Evolutionary conservation across 2,888 invertebrate genomes (phyloP).

Genomic region (Automeris io): DNA sequence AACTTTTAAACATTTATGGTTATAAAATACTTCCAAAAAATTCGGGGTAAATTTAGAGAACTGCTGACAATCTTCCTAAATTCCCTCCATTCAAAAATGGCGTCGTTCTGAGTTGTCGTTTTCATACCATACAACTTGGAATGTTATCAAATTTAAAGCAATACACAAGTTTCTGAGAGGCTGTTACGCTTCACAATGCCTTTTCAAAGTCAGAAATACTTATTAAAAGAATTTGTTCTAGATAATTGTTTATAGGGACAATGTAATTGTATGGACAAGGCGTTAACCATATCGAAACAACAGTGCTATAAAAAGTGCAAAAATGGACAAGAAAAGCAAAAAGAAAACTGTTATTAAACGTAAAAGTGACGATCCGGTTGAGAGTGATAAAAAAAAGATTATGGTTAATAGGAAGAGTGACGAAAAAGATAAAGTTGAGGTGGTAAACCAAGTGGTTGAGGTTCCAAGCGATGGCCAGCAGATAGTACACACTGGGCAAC

Average conservation of each 20-base stretch:
- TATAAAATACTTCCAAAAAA: no score
- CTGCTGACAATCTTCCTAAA: no score
- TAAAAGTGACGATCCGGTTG: slow-evolving; percentile 61
- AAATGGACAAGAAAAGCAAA: slow-evolving; percentile 74
- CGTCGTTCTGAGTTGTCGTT: slow-evolving; percentile 70
- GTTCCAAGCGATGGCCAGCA: slow-evolving; percentile 68
- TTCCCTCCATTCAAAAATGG: slow-evolving; percentile 48
- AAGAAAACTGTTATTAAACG: slow-evolving; percentile 71
- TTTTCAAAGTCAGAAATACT: background rate
- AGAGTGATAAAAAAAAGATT: slow-evolving; percentile 58
- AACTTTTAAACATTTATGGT: no score
- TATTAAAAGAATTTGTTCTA: background rate
- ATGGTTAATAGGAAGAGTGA: slow-evolving; percentile 57
- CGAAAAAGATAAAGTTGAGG: slow-evolving; percentile 63
- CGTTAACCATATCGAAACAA: slow-evolving; percentile 19
- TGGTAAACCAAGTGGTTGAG: slow-evolving; percentile 64
- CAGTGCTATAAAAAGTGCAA: slow-evolving; percentile 32
- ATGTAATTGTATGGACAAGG: slow-evolving; percentile 48
- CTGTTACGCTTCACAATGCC: background rate
- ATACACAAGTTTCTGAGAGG: slow-evolving; percentile 23
- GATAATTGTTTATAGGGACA: slow-evolving; percentile 19
- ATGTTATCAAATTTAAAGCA: slow-evolving; percentile 28
- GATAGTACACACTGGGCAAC: slow-evolving; percentile 64
- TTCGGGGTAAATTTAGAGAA: no score
- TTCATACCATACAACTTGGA: slow-evolving; percentile 44